Base-by-base conservation (phyloP, 64 coral and sea anemone genomes). In the Acropora yongei region DNA sequence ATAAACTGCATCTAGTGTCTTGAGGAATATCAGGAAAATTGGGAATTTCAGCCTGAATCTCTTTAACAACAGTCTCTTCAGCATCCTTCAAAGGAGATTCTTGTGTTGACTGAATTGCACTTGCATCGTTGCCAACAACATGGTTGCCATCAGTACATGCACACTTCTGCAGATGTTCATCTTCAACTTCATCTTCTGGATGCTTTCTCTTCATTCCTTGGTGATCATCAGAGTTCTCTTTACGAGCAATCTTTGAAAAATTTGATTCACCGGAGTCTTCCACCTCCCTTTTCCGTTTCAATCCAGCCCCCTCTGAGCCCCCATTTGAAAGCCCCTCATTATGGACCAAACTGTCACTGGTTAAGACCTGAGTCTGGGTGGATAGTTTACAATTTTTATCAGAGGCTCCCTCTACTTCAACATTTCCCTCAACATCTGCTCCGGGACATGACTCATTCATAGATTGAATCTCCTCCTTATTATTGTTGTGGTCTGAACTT, bases 231-330 rank as follows among this genome's bases (percentile, higher is more conserved):
- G 3, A 48, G 46, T 7, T 30, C 48, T 85, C 82, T 13, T 85
- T 18, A 71, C 63, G 17, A 71, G 65, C 43, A 20, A 85, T 30
- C 82, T 85, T 85, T 16, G 43, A 12, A 3, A 65, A 65, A 30
- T 71, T 72, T 72, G 65, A 85, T 5, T 85, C 82, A 18, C 72
- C 65, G 8, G 69, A 61, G 17, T 71, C 82, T 20, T 85, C 82
- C 18, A 49, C 82, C 17, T 85, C 63, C 47, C 0, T 14, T 42
- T 85, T 85, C 44, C 79, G 17, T 42, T 81, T 81, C 0, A 81
- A 1, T 58, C 79, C 79, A 81, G 53, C 4, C 45, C 44, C 12
- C 3, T 46, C 9, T 20, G 13, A 14, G 10, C 51, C 51, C 57
- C 16, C 18, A 39, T 48, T 5, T 67, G 6, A 1, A 5, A 14